phyloP scores from a whole-genome alignment of 2,888 invertebrate genomes.

The Watsonalla binaria region DNA sequence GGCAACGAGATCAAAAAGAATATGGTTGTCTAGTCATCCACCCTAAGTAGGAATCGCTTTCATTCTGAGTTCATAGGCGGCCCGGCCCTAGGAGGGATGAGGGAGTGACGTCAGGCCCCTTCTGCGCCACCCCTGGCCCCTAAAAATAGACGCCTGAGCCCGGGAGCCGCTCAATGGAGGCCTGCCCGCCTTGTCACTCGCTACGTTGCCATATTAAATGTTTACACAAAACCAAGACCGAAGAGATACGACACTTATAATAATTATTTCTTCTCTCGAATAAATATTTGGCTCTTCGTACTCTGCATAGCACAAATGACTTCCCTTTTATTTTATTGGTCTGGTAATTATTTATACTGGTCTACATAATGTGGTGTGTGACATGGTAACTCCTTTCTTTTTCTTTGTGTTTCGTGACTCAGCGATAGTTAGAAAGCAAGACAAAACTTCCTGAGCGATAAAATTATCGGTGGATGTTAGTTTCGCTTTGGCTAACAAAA shows the following conservation, averaged over 20 bases:
- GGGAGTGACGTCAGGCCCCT: slow-evolving; percentile 47
- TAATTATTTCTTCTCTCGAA: background rate
- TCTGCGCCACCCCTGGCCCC: slow-evolving; percentile 44
- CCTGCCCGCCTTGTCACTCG: slow-evolving; percentile 15
- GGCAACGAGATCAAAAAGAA: slow-evolving; percentile 30
- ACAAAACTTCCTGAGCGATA: background rate
- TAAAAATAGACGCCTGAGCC: slow-evolving; percentile 69
- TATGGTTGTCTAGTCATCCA: slow-evolving; percentile 39
- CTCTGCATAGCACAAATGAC: background rate
- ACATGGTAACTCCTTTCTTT: background rate
- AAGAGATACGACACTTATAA: background rate
- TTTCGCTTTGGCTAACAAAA: background rate
- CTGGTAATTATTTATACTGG: background rate
- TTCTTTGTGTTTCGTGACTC: background rate
- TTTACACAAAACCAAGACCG: background rate
- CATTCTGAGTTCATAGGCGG: slow-evolving; percentile 28
- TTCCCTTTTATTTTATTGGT: background rate
- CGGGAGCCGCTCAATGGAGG: slow-evolving; percentile 69
- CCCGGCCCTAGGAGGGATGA: slow-evolving; percentile 26
- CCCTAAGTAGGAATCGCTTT: slow-evolving; percentile 42
- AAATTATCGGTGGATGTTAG: background rate
- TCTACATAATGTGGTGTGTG: background rate
- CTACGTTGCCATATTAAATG: background rate
- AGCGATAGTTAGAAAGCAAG: background rate
- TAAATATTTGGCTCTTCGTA: background rate